phyloP scores from a whole-genome alignment of 2,888 invertebrate species.

The Agrilus mali region DNA sequence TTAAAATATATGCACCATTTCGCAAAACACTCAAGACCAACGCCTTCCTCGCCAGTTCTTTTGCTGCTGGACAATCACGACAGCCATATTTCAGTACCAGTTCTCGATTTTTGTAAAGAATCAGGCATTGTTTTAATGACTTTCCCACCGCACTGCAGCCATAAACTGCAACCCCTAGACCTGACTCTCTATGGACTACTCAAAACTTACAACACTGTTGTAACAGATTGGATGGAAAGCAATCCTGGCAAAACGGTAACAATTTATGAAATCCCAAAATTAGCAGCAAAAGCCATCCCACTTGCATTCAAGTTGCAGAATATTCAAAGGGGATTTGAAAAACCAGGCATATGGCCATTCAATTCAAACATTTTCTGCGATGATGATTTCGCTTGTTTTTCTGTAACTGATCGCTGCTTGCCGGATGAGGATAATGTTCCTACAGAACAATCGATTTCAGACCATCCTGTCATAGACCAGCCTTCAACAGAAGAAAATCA shows the following conservation, averaged over 20 bases:
- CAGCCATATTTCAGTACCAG: slow-evolving; percentile 14
- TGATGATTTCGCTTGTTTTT: slow-evolving; percentile 10
- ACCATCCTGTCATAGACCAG: no score
- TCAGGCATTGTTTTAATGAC: slow-evolving; percentile 24
- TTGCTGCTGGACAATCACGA: slow-evolving; percentile 22
- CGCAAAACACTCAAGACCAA: slow-evolving; percentile 16
- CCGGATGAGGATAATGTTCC: no score
- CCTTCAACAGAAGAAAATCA: no score
- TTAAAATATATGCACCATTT: slow-evolving; percentile 20
- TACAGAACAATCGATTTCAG: no score
- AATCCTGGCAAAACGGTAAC: slow-evolving; percentile 18
- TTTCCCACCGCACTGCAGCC: no score
- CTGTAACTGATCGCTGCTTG: slow-evolving; percentile 4
- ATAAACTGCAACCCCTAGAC: slow-evolving; percentile 20
- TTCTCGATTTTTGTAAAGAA: slow-evolving; percentile 22
- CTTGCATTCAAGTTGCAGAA: slow-evolving; percentile 13
- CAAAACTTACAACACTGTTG: slow-evolving; percentile 15
- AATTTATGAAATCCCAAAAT: slow-evolving; percentile 13
- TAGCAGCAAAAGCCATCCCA: slow-evolving; percentile 9
- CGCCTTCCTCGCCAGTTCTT: slow-evolving; percentile 16
- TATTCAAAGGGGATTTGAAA: slow-evolving; percentile 12
- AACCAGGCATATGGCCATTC: slow-evolving; percentile 14
- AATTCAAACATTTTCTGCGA: slow-evolving; percentile 13
- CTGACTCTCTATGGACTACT: slow-evolving; percentile 17
- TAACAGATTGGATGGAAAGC: slow-evolving; percentile 13